Evolutionary conservation across 1,140 invertebrate genomes (phyloP), one percentile per base, ranked within the genome.

Genomic region (Colletes latitarsis): DNA sequence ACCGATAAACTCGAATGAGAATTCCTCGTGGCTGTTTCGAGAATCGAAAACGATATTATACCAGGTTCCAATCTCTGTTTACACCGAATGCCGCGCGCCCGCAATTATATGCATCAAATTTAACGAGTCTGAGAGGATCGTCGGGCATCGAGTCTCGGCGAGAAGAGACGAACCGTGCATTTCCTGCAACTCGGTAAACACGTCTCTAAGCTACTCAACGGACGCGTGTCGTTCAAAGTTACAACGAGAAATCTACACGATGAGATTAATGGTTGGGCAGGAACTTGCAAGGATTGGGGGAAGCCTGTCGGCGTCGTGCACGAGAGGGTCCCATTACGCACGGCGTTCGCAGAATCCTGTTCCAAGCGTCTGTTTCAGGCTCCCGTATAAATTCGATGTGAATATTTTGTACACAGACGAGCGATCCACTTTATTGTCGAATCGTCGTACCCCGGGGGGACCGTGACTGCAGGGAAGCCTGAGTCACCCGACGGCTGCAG

Each of bases 381-480:
- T 55, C 17, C 5, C 21, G 8, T 15, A 6, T 41, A 41, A 64
- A 64, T 8, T 41, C 12, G n/a, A 58, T 39, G 58, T 12, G 41
- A 70, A 46, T n/a, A 43, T 49, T 49, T 21, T 14, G 43, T 49
- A 19, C 14, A 1, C 15, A 46, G 19, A 4, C n/a, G 75, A 41
- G n/a, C 62, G 64, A 70, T 77, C 55, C 66, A 43, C 17, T 71
- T 71, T 63, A 71, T 71, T 62, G 66, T 79, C 19, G 77, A 64
- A 83, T 84, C 69, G 73, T 66, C 58, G 67, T 84, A 82, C 71
- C 30, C 77, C 17, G 21, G 66, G 76, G n/a, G 81, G 82, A 84
- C 78, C 64, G 70, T 79, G 71, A 60, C 60, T 55, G 52, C 21
- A 64, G 68, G 30, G 70, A 62, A 10, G 3, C 39, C 58, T 85